Evolutionary conservation across 2,888 invertebrate genomes (phyloP).

Genomic region (Crematogaster levior): DNA sequence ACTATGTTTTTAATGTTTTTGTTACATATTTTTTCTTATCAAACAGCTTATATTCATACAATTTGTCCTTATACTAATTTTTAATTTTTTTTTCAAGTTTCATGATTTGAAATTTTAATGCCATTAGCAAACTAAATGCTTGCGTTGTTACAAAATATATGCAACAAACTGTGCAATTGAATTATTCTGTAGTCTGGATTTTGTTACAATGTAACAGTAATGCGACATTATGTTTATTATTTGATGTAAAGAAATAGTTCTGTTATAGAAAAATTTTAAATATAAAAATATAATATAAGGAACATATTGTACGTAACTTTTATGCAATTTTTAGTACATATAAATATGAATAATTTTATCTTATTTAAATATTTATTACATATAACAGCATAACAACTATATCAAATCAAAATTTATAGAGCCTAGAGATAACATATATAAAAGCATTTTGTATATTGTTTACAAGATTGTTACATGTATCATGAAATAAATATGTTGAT

Average conservation of each 20-base stretch:
- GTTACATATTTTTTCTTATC: neutral
- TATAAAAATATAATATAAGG: neutral
- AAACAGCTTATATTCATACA: neutral
- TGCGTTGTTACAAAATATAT: conserved; percentile 1
- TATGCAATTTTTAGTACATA: conserved; percentile 10
- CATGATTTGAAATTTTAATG: neutral
- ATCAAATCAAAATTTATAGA: neutral
- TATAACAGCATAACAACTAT: neutral
- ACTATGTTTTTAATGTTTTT: neutral
- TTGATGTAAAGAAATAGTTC: neutral
- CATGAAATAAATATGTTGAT: conserved; percentile 25
- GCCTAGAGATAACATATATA: neutral
- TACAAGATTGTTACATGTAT: conserved; percentile 16
- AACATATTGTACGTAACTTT: neutral
- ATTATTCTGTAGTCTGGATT: neutral
- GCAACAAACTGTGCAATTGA: neutral
- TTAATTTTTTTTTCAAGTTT: neutral
- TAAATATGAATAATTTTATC: conserved; percentile 10
- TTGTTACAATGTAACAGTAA: neutral
- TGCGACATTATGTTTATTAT: neutral
- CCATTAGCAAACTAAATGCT: neutral
- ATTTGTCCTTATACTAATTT: neutral
- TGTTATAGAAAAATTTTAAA: conserved; percentile 14
- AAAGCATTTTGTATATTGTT: conserved; percentile 17
- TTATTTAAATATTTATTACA: conserved; percentile 28